A percentile compares a stretch with the other conserved stretches of the same genome.
Evolutionary conservation across 2,113 vertebrate species (phyloP).

Genomic region (Hyperopisus bebe): DNA sequence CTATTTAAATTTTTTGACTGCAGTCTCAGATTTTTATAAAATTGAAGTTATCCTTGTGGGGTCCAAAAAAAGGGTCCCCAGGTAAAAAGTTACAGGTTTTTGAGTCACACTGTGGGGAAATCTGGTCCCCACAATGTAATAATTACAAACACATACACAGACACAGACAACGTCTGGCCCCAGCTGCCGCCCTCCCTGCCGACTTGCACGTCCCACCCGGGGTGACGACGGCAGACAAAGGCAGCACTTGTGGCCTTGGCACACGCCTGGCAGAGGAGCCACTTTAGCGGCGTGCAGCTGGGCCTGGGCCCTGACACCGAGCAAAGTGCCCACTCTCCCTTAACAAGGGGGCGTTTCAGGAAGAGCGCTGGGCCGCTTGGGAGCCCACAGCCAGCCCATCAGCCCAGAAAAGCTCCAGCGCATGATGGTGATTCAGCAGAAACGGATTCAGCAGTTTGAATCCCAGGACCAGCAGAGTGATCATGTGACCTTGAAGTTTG

Average conservation of each 20-base stretch:
- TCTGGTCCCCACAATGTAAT: neutral
- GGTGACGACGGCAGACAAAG: neutral
- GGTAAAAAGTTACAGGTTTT: neutral
- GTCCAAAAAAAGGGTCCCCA: neutral
- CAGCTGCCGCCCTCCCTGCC: neutral
- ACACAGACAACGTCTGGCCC: neutral
- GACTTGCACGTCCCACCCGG: neutral
- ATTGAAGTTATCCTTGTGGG: neutral
- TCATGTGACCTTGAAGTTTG: neutral
- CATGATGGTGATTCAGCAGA: neutral
- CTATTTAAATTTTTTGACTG: neutral
- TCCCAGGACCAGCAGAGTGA: neutral
- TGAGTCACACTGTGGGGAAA: neutral
- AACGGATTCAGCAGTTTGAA: neutral
- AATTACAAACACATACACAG: neutral
- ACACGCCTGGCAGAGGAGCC: neutral
- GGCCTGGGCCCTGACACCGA: neutral
- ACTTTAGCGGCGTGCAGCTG: neutral
- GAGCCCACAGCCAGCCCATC: neutral
- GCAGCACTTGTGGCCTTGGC: neutral
- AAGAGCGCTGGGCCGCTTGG: neutral
- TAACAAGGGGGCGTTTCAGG: neutral
- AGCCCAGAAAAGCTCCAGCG: neutral
- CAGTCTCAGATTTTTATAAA: neutral
- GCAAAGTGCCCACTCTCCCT: neutral